Conservation (phyloP, 2,113 vertebrate species). For the Percina caprodes region DNA sequence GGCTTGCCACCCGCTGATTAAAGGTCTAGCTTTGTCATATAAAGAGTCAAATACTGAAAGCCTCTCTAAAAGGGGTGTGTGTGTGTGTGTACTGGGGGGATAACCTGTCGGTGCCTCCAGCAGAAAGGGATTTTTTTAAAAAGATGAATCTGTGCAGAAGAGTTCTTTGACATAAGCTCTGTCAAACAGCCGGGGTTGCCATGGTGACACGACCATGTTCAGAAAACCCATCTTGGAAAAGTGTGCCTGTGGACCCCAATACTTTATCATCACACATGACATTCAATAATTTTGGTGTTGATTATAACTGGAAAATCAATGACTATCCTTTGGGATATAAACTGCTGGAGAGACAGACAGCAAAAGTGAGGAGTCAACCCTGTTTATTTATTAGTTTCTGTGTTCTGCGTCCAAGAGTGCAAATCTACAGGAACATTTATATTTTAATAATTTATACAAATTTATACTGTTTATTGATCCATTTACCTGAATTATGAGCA, state of each 20-base stretch:
- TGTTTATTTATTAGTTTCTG: conserved; percentile 60
- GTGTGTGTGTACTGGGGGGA: background rate
- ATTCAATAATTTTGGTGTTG: conserved; percentile 94
- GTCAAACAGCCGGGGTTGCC: conserved; percentile 87
- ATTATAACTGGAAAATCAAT: conserved; percentile 94
- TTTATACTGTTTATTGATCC: no score
- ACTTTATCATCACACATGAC: conserved; percentile 89
- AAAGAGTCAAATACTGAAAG: background rate
- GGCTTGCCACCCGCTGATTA: background rate
- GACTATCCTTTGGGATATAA: conserved; percentile 84
- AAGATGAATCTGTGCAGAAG: conserved; percentile 83
- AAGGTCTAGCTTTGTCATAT: conserved; percentile 2
- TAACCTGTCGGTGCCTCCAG: conserved; percentile 35
- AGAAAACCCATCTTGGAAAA: conserved; percentile 86
- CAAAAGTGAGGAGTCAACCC: conserved; percentile 29
- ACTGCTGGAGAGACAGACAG: conserved; percentile 74
- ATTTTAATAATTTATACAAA: no score
- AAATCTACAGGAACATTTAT: conserved; percentile 37
- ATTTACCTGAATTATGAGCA: no score
- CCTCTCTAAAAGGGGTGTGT: background rate
- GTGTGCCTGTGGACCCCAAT: conserved; percentile 87
- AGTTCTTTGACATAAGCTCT: conserved; percentile 85
- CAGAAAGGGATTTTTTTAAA: conserved; percentile 60
- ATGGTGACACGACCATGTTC: conserved; percentile 79
- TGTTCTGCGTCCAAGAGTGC: background rate